phyloP scores from a whole-genome alignment of 2,113 vertebrate genomes.

The Microcebus lehilahytsara region DNA sequence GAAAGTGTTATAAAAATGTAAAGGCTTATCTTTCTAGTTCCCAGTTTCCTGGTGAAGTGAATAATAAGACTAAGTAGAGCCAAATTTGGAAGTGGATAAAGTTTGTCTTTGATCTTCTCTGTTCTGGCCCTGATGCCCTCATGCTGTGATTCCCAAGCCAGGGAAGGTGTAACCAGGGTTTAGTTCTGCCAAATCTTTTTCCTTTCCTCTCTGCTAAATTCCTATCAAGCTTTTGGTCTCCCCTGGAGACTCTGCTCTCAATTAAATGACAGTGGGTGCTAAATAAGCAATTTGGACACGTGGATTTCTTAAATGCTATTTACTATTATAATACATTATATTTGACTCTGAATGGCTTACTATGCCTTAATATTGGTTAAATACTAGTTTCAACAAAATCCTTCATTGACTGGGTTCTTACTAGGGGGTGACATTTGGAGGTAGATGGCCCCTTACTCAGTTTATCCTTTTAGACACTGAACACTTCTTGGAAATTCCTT shows the following conservation, averaged over 20 bases:
- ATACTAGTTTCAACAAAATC: constrained; percentile 37
- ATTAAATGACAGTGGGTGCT: constrained; percentile 34
- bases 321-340: neutral
- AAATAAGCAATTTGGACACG: constrained; percentile 46
- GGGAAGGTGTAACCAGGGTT: neutral
- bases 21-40: constrained; percentile 43
- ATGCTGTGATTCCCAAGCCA: neutral
- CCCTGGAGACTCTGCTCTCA: neutral
- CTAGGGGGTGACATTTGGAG: neutral
- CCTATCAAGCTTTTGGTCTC: neutral
- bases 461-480: constrained; percentile 50
- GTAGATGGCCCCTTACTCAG: constrained; percentile 28
- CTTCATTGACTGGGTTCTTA: constrained; percentile 32
- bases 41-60: constrained; percentile 45
- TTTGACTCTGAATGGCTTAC: neutral
- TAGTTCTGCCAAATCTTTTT: neutral
- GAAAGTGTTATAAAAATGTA: constrained; percentile 56
- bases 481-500: constrained; percentile 39
- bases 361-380: constrained; percentile 20
- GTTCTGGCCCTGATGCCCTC: neutral
- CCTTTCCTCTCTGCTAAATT: constrained; percentile 22
- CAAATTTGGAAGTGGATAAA: constrained; percentile 45
- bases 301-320: constrained; percentile 40
- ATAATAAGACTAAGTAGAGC: constrained; percentile 42
- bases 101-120: constrained; percentile 26